Percentiles rank a stretch among this genome's conserved stretches.
Conservation (phyloP, 2,113 vertebrate species). For the Anguilla rostrata region DNA sequence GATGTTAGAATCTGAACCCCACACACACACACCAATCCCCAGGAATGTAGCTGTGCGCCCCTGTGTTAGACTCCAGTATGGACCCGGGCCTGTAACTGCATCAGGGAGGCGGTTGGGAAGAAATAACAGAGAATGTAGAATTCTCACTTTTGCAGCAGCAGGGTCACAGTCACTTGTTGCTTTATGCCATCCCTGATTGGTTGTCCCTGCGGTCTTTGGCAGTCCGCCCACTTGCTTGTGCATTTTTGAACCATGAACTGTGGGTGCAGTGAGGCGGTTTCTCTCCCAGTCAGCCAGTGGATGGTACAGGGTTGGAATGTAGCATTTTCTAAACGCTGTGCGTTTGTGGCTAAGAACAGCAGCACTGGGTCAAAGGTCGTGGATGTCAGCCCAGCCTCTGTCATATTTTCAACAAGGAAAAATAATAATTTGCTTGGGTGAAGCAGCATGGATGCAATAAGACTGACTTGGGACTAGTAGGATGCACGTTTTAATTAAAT, state of each 20-base stretch:
- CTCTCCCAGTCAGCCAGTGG: neutral
- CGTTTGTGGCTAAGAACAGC: neutral
- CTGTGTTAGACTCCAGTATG: neutral
- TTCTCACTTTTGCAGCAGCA: too few species aligned
- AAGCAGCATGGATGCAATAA: too few species aligned
- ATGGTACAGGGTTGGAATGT: neutral
- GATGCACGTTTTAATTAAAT: too few species aligned
- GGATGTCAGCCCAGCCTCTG: too few species aligned
- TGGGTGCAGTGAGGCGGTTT: neutral
- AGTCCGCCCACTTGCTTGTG: neutral
- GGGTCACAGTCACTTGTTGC: neutral
- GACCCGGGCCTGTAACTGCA: neutral
- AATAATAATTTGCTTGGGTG: too few species aligned
- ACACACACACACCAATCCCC: neutral
- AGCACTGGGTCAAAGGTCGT: too few species aligned
- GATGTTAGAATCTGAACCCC: neutral
- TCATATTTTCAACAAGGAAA: too few species aligned
- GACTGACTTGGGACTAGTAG: too few species aligned
- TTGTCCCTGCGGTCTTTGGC: neutral
- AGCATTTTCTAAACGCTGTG: neutral
- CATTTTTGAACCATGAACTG: neutral
- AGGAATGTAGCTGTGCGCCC: neutral
- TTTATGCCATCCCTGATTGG: neutral
- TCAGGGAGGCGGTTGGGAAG: neutral
- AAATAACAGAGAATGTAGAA: too few species aligned